Base-by-base conservation (phyloP, 1,140 invertebrate species). In the Danaus melanippus region DNA sequence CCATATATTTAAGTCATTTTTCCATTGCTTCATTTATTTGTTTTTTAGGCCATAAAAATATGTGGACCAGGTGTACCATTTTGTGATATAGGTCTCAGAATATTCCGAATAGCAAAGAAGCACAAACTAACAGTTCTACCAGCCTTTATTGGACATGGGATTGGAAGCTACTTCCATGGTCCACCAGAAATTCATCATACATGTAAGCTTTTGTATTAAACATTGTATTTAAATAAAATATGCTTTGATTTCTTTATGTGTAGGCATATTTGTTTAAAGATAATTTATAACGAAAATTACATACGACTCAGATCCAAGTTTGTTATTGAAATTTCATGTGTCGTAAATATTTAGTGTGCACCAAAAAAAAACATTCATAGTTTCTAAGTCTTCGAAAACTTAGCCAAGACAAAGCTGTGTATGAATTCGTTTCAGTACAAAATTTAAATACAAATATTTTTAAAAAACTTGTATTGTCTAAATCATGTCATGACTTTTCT, bases 111-210 rank as follows among this genome's bases (percentile, higher is more conserved):
- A 60, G 94, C 95, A 10, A 81, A 88, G 53, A 78, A 88, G 55
- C 78, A 90, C 47, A 90, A 91, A 0, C 92, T 91, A 41, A 88
- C 87, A 61, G 91, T 97, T 8, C 86, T 98, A 44, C 93, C 93
- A 9, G 89, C 89, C 42, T 95, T 98, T 77, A 91, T 92, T 65
- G 97, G 97, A 0, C 97, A 99, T 89, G 97, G 97, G 0, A 97
- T 99, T 71, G 96, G 97, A 0, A 84, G 84, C 60, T 96, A 96
- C 77, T 98, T 99, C 77, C 97, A 99, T 87, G 96, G 95, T 6
- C 92, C 93, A 2, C 97, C 97, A 12, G 93, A 97, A 68, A 95
- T 99, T 63, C 92, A 90, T 74, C 96, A 97, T 76, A 90, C 89
- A 62, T 77, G 92, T 93, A 88, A 71, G 76, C 62, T 50, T 72